Evolutionary conservation across 2,797 vertebrate species (phyloP), one percentile per base, ranked within the genome.

Genomic region (Gallirallus australis): DNA sequence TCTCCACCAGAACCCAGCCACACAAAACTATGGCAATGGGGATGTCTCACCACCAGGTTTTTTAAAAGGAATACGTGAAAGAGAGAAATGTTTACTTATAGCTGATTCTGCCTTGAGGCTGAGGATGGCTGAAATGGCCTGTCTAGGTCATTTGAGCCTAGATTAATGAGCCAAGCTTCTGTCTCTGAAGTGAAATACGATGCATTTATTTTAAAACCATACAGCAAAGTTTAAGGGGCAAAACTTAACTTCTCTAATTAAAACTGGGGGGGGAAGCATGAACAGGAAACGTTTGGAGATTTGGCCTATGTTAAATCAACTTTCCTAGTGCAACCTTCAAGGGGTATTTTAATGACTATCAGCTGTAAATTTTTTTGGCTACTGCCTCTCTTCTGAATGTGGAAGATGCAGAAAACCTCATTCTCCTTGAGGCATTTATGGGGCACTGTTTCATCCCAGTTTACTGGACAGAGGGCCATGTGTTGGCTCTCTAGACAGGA

Each of bases 351-450:
- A 90, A 80, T 64, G 28, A 72, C 53, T 83, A 70, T 25, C 52
- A 66, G 28, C n/a, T 81, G 70, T 50, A 89, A 90, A 85, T 66
- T 84, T 70, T 45, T 73, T 93, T 80, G 56, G 70, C 56, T 40
- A 81, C 33, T 25, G 14, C 79, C 35, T 93, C 65, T 61, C 25
- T 77, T 81, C 37, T 72, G 63, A 94, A 57, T 23, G 45, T 53
- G 6, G 23, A 90, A 93, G 60, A 89, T 64, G 56, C 31, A 86
- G 80, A 90, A 95, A 94, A 71, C 27, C 19, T 90, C 39, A 39
- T 86, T 94, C 64, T 94, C 83, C 86, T 95, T 84, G 64, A 94
- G 56, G 88, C 66, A 64, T 72, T 91, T 87, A 33, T 42, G 47
- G 72, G 65, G 12, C 45, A 81, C 3, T 8, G 14, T 92, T 92